phyloP scores from a whole-genome alignment of 2,797 vertebrate genomes.

The Zalophus californianus region DNA sequence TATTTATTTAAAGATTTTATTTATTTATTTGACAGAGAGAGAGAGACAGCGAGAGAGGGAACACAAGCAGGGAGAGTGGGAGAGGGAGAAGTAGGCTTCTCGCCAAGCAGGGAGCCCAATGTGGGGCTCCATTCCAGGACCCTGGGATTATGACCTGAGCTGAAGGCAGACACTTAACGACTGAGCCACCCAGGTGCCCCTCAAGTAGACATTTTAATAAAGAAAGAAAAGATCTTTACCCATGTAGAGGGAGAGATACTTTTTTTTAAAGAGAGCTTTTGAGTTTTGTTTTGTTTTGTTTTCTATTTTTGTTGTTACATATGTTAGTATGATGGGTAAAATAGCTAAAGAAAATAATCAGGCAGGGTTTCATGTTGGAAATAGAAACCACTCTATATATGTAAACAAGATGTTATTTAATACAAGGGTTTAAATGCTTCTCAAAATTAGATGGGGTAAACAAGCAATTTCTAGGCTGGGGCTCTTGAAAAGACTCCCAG shows the following conservation, averaged over 20 bases:
- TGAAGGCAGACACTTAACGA: too few relatives aligned
- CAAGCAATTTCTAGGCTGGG: neutral
- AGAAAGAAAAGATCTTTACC: neutral
- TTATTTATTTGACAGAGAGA: too few relatives aligned
- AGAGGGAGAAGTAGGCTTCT: too few relatives aligned
- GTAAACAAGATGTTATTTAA: neutral
- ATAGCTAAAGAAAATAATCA: neutral
- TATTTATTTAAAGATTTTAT: too few relatives aligned
- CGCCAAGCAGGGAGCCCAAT: too few relatives aligned
- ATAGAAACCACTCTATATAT: neutral
- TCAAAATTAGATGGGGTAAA: conserved; percentile 20
- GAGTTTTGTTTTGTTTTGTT: neutral
- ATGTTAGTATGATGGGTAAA: neutral
- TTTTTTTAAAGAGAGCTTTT: neutral
- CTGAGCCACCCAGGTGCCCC: too few relatives aligned
- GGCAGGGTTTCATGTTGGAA: neutral
- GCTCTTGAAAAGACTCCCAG: neutral
- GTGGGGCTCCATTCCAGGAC: too few relatives aligned
- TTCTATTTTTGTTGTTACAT: neutral
- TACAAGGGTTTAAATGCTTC: neutral
- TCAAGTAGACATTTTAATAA: neutral
- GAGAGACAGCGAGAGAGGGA: too few relatives aligned
- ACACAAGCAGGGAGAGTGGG: too few relatives aligned
- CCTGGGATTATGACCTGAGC: too few relatives aligned
- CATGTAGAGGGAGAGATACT: neutral